Evolutionary conservation across 2,113 vertebrate species (phyloP).

Genomic region (Gulo gulo): DNA sequence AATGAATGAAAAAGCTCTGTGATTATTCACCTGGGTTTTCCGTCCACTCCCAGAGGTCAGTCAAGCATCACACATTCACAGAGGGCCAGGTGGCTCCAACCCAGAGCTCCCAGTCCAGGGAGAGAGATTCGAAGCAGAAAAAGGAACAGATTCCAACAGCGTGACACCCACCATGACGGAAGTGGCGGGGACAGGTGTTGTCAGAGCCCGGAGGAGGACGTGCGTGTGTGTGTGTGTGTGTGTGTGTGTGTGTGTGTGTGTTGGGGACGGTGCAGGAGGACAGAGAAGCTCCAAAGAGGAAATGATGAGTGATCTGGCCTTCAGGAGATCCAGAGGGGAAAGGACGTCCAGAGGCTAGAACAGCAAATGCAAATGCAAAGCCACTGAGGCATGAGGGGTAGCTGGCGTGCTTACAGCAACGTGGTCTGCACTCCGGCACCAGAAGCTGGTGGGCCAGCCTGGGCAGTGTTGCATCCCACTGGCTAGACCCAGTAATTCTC

Average conservation of each 20-base stretch:
- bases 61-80: background rate
- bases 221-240: too few species aligned
- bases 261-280: rapidly evolving
- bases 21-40: background rate
- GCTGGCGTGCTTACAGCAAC: background rate
- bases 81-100: background rate
- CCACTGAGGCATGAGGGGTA: background rate
- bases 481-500: background rate
- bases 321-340: background rate
- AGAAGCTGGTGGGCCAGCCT: background rate
- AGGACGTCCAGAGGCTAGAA: background rate
- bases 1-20: background rate
- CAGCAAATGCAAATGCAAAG: background rate
- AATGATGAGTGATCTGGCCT: background rate
- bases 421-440: background rate
- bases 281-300: background rate
- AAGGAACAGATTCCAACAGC: background rate
- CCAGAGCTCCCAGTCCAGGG: background rate
- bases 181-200: background rate
- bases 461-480: background rate
- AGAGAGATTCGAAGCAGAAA: background rate
- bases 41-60: background rate
- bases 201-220: background rate
- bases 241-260: background rate
- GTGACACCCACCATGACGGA: rapidly evolving